phyloP scores from a whole-genome alignment of 2,888 invertebrate species.

The Ophioninae sp. region DNA sequence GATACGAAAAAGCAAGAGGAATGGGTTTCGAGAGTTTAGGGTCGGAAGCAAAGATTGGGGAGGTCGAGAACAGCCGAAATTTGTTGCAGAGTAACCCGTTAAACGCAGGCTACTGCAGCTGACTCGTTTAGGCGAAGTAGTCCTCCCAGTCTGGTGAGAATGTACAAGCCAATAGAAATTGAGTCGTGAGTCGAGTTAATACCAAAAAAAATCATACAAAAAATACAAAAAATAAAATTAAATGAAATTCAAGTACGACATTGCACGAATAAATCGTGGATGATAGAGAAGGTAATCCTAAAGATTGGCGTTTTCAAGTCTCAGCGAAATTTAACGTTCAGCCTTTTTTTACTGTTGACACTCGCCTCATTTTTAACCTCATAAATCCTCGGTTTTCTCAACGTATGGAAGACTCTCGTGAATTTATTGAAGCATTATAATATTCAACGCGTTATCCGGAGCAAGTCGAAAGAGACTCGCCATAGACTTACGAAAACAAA shows the following conservation, averaged over 20 bases:
- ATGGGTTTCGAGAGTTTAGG: background rate
- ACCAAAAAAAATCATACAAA: too few species aligned
- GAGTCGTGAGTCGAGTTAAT: background rate
- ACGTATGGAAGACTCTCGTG: background rate
- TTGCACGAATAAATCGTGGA: background rate
- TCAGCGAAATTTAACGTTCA: conserved; percentile 10
- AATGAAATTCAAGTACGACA: background rate
- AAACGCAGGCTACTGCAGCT: conserved; percentile 52
- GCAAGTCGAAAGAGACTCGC: background rate
- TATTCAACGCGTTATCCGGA: background rate
- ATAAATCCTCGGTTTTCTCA: background rate
- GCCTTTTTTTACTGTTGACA: background rate
- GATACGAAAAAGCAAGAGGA: background rate
- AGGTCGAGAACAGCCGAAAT: background rate
- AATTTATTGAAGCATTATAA: background rate
- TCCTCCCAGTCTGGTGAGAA: conserved; percentile 22
- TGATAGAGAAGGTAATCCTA: background rate
- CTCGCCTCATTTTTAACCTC: background rate
- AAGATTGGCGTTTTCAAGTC: background rate
- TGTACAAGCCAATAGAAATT: conserved; percentile 10
- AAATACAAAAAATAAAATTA: too few species aligned
- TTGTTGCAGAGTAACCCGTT: conserved; percentile 33
- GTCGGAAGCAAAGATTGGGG: background rate
- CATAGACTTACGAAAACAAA: background rate
- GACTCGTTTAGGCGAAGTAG: conserved; percentile 57